Evolutionary conservation across 2,888 invertebrate species (phyloP).

Genomic region (Alentia gelatinosa): DNA sequence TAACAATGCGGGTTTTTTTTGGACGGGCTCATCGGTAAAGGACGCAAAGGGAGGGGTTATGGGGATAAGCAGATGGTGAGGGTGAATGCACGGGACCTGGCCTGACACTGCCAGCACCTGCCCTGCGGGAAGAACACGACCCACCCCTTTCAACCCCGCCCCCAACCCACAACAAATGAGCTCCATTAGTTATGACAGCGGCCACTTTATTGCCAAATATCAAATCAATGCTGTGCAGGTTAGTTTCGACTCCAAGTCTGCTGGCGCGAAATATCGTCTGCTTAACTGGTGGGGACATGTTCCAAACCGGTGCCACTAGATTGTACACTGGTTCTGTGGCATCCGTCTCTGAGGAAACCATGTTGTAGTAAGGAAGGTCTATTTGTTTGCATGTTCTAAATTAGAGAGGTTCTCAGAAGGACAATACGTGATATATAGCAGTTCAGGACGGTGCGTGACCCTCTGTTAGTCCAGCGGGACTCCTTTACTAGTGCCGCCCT

Average conservation of each 20-base stretch:
- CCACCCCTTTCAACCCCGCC: neutral
- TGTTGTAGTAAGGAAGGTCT: too few relatives aligned
- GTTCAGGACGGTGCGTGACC: too few relatives aligned
- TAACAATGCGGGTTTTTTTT: neutral
- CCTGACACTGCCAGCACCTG: neutral
- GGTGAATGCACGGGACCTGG: neutral
- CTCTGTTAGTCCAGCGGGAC: neutral
- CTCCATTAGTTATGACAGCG: neutral
- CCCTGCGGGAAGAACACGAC: neutral
- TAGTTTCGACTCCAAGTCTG: too few relatives aligned
- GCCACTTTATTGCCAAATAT: neutral
- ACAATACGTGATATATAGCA: neutral
- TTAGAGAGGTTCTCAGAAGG: neutral
- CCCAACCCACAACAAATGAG: neutral
- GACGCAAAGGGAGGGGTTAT: constrained; percentile 11
- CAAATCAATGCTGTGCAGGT: neutral
- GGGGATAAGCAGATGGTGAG: neutral
- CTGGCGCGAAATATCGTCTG: too few relatives aligned
- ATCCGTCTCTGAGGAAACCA: too few relatives aligned
- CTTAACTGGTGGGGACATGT: too few relatives aligned
- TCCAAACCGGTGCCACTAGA: too few relatives aligned
- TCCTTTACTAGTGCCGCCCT: neutral
- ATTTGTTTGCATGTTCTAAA: neutral
- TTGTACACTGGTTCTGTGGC: too few relatives aligned
- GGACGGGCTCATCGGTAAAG: neutral